Base-by-base conservation (phyloP, 2,113 vertebrate species). In the Scartelaos histophorus region DNA sequence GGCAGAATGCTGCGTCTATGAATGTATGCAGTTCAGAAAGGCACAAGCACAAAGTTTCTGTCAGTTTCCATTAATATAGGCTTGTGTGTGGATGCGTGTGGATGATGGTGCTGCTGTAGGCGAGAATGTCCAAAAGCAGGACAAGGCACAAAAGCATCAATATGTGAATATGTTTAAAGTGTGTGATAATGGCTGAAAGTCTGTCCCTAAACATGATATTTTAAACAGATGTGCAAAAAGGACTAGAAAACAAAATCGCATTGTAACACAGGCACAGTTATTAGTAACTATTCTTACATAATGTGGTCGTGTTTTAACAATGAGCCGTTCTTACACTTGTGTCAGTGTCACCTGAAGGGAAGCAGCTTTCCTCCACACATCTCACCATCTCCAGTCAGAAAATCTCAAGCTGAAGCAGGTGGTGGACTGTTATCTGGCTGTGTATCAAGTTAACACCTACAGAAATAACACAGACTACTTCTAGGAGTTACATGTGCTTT, bases 71-170 rank as follows among this genome's bases (percentile, higher is more conserved):
- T 78, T 38, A 9, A 64, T 64, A 64, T n/a, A 35, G 34, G 58
- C 17, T 21, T 19, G 67, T 68, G 70, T 70, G 19, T 73, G 49
- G 49, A 17, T 35, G 24, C 35, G 51, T 72, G 57, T 65, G 24
- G 17, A 3, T 64, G n/a, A 73, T 81, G 80, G 74, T 81, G 81
- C 76, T 89, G 82, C 88, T 88, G 83, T 74, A 83, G 74, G 73
- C 67, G 3, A 58, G 69, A 64, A 78, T 22, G 61, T 90, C 86
- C 83, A 76, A 67, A 76, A 78, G 86, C 83, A 83, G 79, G 85
- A 91, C 85, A 93, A 93, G 92, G 92, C 92, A 93, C 91, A 3
- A 81, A 91, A 90, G 89, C 88, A 57, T 77, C 71, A 78, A 24
- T n/a, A 34, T 64, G 47, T 73, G 80, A 69, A 16, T 64, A 51